Evolutionary conservation across 2,797 vertebrate genomes (phyloP).

Genomic region (Otus scops): DNA sequence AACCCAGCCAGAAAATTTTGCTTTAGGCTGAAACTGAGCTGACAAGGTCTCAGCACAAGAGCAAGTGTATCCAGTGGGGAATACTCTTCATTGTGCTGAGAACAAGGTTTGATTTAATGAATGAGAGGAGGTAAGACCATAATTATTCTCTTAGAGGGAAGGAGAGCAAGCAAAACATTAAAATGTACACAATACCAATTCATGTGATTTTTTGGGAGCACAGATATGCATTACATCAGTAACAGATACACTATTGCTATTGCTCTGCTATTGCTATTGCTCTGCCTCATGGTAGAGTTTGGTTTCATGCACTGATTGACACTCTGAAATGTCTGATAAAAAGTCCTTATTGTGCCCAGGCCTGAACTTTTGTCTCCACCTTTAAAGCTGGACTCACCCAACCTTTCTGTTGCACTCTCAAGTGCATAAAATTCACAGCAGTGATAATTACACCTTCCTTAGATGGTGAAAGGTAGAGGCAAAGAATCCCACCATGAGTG

Average conservation of each 20-base stretch:
- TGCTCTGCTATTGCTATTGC: neutral
- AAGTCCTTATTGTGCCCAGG: neutral
- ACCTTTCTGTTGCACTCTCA: neutral
- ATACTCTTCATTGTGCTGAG: neutral
- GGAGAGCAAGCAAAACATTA: neutral
- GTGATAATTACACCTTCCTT: neutral
- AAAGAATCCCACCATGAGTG: neutral
- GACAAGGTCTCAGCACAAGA: conserved; percentile 14
- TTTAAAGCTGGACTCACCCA: neutral
- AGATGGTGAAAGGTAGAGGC: neutral
- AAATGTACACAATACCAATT: neutral
- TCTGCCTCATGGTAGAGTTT: neutral
- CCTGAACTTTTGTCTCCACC: neutral
- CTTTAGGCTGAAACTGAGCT: conserved; percentile 31
- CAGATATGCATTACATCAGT: neutral
- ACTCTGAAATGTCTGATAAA: neutral
- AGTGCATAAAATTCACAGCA: neutral
- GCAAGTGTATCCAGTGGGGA: neutral
- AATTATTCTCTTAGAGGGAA: neutral
- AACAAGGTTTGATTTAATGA: neutral
- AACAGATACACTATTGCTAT: neutral
- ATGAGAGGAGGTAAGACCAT: neutral
- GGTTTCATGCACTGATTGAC: neutral
- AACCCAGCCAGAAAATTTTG: conserved; percentile 29
- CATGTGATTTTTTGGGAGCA: neutral